Conservation (phyloP, 2,888 invertebrate species). For the Tanypteryx hageni region DNA sequence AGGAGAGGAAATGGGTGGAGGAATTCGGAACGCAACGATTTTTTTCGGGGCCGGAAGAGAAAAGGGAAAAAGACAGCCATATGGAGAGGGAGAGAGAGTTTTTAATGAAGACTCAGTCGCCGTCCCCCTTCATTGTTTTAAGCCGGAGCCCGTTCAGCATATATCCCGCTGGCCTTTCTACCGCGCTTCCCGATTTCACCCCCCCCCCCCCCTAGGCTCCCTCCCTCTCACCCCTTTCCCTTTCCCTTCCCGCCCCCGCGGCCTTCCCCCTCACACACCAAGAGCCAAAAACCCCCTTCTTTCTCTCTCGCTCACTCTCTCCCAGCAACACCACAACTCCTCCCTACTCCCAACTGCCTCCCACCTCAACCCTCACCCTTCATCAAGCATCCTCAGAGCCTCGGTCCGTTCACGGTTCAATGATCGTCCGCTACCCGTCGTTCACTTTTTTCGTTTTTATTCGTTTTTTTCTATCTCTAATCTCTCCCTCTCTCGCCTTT, state of each 20-base stretch:
- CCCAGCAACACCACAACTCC: too few species aligned
- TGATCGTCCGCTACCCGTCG: background rate
- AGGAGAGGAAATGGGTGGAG: background rate
- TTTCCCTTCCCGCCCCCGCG: background rate
- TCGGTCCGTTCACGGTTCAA: background rate
- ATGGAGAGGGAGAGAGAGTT: slow-evolving; percentile 8
- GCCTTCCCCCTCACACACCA: background rate
- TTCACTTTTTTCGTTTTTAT: background rate
- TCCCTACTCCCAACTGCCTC: background rate
- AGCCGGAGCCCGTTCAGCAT: slow-evolving; percentile 4
- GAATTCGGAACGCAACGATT: background rate
- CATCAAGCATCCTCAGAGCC: slow-evolving; percentile 3
- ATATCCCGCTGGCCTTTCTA: background rate
- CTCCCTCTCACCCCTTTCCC: background rate
- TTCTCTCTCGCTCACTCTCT: too few species aligned
- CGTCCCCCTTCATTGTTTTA: slow-evolving; percentile 37
- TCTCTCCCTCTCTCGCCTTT: background rate
- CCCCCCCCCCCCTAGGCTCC: background rate
- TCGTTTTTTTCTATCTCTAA: background rate
- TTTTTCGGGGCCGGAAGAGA: background rate
- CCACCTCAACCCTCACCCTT: background rate
- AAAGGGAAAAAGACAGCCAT: background rate
- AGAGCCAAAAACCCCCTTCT: too few species aligned
- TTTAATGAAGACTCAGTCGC: slow-evolving; percentile 36
- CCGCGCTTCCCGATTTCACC: background rate